Percentiles rank a stretch among this genome's conserved stretches.
Conservation (phyloP, 2,113 vertebrate species). For the Bubo bubo region DNA sequence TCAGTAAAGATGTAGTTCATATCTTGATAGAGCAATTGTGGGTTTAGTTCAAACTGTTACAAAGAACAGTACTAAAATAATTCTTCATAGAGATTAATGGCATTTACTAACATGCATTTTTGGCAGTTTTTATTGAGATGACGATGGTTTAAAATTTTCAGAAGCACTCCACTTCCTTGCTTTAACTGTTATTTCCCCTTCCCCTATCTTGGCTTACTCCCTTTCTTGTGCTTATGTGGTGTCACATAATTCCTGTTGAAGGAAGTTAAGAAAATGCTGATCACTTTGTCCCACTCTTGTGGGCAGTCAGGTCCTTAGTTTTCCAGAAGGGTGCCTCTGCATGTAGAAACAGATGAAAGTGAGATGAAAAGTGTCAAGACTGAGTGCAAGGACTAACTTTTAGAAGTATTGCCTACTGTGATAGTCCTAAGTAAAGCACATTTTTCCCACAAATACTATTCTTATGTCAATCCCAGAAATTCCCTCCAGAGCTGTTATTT, state of each 20-base stretch:
- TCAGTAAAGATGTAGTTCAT: background rate
- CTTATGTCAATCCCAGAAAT: background rate
- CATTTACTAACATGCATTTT: background rate
- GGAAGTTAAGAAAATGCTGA: background rate
- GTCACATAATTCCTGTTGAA: background rate
- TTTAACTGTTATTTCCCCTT: background rate
- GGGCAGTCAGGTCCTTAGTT: background rate
- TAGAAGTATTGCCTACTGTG: background rate
- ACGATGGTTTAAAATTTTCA: background rate
- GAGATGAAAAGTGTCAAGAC: background rate
- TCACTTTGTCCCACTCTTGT: background rate
- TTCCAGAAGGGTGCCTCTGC: background rate
- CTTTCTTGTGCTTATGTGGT: background rate
- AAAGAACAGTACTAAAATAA: background rate
- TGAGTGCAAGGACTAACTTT: background rate
- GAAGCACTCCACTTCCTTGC: background rate
- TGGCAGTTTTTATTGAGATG: background rate
- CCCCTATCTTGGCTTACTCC: background rate
- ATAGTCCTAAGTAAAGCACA: background rate
- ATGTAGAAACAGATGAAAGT: background rate
- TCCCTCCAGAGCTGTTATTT: background rate
- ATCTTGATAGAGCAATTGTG: background rate
- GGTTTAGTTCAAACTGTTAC: background rate
- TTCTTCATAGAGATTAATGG: background rate
- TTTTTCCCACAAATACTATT: background rate